These are phyloP conservation scores for Nyctalus aviator DNA, from an alignment of 2,797 vertebrate genomes.

Conservation along the genomic window DNA sequence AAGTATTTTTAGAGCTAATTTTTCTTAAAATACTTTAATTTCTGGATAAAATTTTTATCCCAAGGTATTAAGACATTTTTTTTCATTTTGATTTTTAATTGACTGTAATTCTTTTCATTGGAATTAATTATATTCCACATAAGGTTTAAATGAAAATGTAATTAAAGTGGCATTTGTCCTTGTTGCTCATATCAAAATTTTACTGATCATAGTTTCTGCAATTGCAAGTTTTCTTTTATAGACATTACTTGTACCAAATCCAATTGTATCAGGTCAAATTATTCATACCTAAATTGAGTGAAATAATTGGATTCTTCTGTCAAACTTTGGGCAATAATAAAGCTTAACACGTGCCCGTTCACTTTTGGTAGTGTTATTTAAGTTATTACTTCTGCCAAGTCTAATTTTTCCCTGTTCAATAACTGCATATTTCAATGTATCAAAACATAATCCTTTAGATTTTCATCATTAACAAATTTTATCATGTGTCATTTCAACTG, in stretches of 20 bases:
- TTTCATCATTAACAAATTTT: conserved; percentile 37
- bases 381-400: conserved; percentile 53
- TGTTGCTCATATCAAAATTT: conserved; percentile 64
- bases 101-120: conserved; percentile 68
- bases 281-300: conserved; percentile 55
- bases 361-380: conserved; percentile 63
- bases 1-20: conserved; percentile 9
- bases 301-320: conserved; percentile 58
- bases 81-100: conserved; percentile 70
- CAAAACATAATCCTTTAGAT: conserved; percentile 20
- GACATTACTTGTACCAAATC: conserved; percentile 62
- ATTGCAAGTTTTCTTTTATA: conserved; percentile 63
- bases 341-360: conserved; percentile 54
- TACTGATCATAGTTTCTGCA: conserved; percentile 58
- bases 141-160: conserved; percentile 69
- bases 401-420: conserved; percentile 17
- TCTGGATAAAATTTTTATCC: conserved; percentile 34
- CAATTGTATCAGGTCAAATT: conserved; percentile 63
- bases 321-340: conserved; percentile 62
- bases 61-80: neutral
- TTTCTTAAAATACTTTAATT: conserved; percentile 48
- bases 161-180: neutral
- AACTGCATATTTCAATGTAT: conserved; percentile 37
- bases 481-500: neutral
- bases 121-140: conserved; percentile 64